Evolutionary conservation across 2,888 invertebrate species (phyloP), one percentile per base, ranked within the genome.

Genomic region (Resseliella maxima): DNA sequence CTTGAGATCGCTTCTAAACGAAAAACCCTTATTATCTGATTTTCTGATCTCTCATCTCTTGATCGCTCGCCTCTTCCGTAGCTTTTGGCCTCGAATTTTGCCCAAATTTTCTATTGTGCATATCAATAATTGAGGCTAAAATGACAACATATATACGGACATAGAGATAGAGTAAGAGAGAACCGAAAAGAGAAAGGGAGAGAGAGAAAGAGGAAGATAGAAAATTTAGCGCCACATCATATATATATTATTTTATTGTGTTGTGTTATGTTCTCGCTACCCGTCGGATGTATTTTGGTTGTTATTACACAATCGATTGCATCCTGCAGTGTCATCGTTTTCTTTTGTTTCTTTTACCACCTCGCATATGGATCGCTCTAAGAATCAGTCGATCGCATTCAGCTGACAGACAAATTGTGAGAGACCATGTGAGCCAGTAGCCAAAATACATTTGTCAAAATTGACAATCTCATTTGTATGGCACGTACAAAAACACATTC

Each of bases 401-500:
- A 36, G 36, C 1, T 81, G 81, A 35, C n/a, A n/a, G 36, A 83
- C 21, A 24, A 36, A 36, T 81, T 6, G 21, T 81, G n/a, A 12
- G 64, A 64, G 38, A 21, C 21, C 0, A 24, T 38, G 21, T 38
- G 38, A 83, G 12, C 18, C 38, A 24, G 83, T 83, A 83, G 83
- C 83, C 6, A 83, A 83, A 83, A 83, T 83, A 83, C 83, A 83
- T 83, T 83, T 83, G 36, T 83, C 83, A 83, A 83, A 83, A 38
- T n/a, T 83, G 83, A 83, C 83, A 38, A n/a, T 83, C 24, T 38
- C 38, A 83, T 38, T 83, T 36, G 36, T 83, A 8, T 6, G 83
- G 83, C 83, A 83, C 38, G 38, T 38, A 83, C 83, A 38, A 72
- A 72, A 72, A 31, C 72, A 72, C 72, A 72, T 72, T 72, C 31